Base-by-base conservation (phyloP, 2,113 vertebrate species). In the Myotis lucifugus region DNA sequence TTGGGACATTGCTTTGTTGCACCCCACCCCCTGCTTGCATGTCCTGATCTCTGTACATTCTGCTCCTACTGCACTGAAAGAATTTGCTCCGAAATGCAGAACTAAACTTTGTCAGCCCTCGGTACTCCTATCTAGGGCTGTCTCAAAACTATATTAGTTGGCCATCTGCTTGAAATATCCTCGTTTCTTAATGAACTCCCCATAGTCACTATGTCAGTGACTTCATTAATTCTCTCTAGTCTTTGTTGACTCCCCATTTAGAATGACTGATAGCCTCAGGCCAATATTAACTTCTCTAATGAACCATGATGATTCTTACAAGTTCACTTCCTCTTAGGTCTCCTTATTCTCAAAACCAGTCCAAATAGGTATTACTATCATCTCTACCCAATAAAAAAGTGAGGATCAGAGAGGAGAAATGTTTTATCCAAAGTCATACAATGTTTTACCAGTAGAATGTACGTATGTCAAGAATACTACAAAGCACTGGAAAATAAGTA, bases 21-120 rank as follows among this genome's bases (percentile, higher is more conserved):
- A 0, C 12, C 21, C 17, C 8, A 27, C 27, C 5, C 0, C 0
- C 19, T 66, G 19, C 8, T 42, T 32, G 10, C 0, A 37, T 27
- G 37, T 1, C 18, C 32, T 21, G 34, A 23, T 74, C 27, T 52
- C 42, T 83, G 3, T 37, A 2, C 7, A 3, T 50, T 69, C 32
- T 66, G 18, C 25, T 89, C 5, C 54, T 32, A 11, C 5, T 54
- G 11, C 18, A 27, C 32, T 74, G 25, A 34, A 42, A 42, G 54
- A 34, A 40, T 19, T 66, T 74, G 50, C 72, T 54, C n/a, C 29
- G 3, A 15, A 2, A 0, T 14, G 17, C 8, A 73, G 15, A 84
- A 15, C 40, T 48, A 52, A 78, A 2, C 8, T 6, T 34, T 23
- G 0, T 27, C 19, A 61, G 18, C 5, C n/a, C 67, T 54, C 6